Percentiles rank a stretch among this genome's conserved stretches.
These are phyloP conservation scores for Amblyjoppa fuscipennis DNA, from an alignment of 2,888 invertebrate species.

Conservation along the genomic window DNA sequence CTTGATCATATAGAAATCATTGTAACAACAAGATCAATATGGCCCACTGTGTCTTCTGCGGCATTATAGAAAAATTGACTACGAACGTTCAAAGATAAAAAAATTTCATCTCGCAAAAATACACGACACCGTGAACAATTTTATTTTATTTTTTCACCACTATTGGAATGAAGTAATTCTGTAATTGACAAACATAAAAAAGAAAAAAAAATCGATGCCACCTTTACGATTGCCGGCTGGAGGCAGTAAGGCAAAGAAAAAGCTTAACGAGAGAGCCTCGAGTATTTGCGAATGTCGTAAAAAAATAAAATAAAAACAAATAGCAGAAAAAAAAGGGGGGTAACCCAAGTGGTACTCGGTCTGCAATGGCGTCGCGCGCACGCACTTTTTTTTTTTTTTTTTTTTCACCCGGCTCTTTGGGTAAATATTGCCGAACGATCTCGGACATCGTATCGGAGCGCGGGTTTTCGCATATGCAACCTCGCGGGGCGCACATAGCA, in stretches of 20 bases:
- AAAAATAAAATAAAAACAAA: slow-evolving; percentile 43
- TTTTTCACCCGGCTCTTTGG: slow-evolving; percentile 27
- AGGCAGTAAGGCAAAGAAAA: slow-evolving; percentile 7
- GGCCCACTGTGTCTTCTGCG: too few relatives aligned
- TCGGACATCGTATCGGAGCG: slow-evolving; percentile 14
- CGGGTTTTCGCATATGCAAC: background rate
- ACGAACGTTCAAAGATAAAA: too few relatives aligned
- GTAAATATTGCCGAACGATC: slow-evolving; percentile 45
- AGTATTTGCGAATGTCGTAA: slow-evolving; percentile 56
- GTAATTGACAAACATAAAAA: background rate
- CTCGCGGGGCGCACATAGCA: background rate
- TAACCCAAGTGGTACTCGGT: slow-evolving; percentile 31
- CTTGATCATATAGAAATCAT: too few relatives aligned
- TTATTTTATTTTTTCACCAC: too few relatives aligned
- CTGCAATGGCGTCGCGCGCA: slow-evolving; percentile 17
- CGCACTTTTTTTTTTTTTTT: background rate
- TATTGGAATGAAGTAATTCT: too few relatives aligned
- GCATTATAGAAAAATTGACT: too few relatives aligned
- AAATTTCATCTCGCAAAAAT: too few relatives aligned
- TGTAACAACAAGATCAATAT: too few relatives aligned
- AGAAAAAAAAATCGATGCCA: slow-evolving; percentile 43
- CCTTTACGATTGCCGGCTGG: slow-evolving; percentile 40
- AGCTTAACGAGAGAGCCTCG: slow-evolving; percentile 17
- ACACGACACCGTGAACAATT: too few relatives aligned
- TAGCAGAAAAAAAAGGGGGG: background rate